Evolutionary conservation across 2,797 vertebrate genomes (phyloP).

Genomic region (Tarsius wallacei): DNA sequence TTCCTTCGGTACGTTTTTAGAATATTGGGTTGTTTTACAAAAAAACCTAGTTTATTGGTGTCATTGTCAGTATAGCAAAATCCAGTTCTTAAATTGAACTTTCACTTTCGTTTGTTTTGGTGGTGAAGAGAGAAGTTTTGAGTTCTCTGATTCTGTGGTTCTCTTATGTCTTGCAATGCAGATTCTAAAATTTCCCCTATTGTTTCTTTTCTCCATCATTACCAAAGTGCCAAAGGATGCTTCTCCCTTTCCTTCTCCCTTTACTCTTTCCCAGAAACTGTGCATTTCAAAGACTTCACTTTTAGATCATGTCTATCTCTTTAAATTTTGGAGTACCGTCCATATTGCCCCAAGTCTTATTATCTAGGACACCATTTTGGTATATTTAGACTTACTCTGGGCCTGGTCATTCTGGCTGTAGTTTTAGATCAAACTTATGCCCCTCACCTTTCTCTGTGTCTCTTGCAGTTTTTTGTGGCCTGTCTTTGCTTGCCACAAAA

Average conservation of each 20-base stretch:
- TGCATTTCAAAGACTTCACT: background rate
- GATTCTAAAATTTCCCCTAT: background rate
- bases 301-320: background rate
- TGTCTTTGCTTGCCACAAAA: background rate
- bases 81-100: background rate
- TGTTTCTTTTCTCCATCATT: background rate
- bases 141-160: background rate
- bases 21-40: background rate
- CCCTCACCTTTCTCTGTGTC: background rate
- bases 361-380: background rate
- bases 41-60: background rate
- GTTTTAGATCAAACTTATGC: background rate
- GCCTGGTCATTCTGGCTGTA: background rate
- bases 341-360: background rate
- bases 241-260: background rate
- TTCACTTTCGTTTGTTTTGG: background rate
- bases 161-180: background rate
- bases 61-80: background rate
- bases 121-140: background rate
- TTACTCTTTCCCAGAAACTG: background rate
- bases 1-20: background rate
- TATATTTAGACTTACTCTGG: background rate
- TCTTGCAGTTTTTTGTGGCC: background rate
- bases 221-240: background rate
- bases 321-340: background rate